A percentile compares a stretch with the other conserved stretches of the same genome.
Evolutionary conservation across 2,113 vertebrate genomes (phyloP).

Genomic region (Balaenoptera acutorostrata): DNA sequence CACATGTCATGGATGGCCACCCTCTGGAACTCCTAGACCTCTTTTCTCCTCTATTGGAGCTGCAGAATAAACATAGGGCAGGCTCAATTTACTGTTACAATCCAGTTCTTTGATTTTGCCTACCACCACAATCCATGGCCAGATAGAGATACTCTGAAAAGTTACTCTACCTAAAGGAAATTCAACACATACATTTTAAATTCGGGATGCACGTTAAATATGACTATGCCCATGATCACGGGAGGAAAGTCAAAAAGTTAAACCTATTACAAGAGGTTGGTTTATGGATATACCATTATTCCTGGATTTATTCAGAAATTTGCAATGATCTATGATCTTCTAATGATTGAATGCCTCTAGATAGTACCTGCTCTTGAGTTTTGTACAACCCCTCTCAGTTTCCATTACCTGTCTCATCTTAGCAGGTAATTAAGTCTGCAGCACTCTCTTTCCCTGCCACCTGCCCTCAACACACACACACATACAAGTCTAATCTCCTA

Average conservation of each 20-base stretch:
- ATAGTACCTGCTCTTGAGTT: not conserved
- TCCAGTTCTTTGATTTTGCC: not conserved
- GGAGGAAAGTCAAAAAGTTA: not conserved
- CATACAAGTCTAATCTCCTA: not conserved
- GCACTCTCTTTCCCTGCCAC: not conserved
- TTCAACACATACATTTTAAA: not conserved
- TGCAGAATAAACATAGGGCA: not conserved
- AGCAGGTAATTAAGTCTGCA: not conserved
- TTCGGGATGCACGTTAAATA: not conserved
- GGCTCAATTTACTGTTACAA: not conserved
- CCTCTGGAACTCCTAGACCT: not conserved
- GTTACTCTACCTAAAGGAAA: not conserved
- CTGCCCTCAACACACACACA: not conserved
- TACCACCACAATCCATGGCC: not conserved
- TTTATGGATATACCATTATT: not conserved
- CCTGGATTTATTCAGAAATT: not conserved
- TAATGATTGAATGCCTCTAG: not conserved
- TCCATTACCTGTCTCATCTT: not conserved
- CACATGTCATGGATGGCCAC: not conserved
- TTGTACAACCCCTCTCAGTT: not conserved
- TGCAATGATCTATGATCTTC: not conserved
- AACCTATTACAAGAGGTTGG: not conserved
- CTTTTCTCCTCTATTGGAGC: not conserved
- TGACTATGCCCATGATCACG: not conserved
- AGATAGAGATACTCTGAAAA: not conserved